These are phyloP conservation scores for Uropsilus gracilis DNA, from an alignment of 2,113 vertebrate species.

Conservation along the genomic window DNA sequence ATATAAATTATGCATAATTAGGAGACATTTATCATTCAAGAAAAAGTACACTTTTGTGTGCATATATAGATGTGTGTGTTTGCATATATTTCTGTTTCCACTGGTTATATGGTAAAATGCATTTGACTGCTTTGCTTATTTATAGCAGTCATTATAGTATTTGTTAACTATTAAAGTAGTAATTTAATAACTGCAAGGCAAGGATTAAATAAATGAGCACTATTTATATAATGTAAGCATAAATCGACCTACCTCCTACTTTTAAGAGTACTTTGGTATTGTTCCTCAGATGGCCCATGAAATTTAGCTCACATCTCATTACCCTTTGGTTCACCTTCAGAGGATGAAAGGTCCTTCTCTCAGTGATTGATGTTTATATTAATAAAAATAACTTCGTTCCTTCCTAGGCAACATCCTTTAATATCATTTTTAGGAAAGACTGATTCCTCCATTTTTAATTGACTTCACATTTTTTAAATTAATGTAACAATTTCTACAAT, in stretches of 20 bases:
- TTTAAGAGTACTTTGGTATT: background rate
- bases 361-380: background rate
- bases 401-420: background rate
- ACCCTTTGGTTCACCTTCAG: background rate
- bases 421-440: background rate
- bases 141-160: background rate
- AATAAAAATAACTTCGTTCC: background rate
- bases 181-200: background rate
- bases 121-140: background rate
- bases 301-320: background rate
- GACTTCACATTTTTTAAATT: background rate
- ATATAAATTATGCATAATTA: too few species aligned
- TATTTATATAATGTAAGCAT: background rate
- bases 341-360: background rate
- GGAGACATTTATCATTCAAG: too few species aligned
- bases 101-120: background rate
- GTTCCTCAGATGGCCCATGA: background rate
- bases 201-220: background rate
- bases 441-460: background rate
- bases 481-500: background rate
- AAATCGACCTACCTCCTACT: background rate
- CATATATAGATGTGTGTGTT: too few species aligned
- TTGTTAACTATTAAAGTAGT: background rate
- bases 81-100: background rate
- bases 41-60: too few species aligned